Evolutionary conservation across 2,797 vertebrate genomes (phyloP).

Genomic region (Nyctalus aviator): DNA sequence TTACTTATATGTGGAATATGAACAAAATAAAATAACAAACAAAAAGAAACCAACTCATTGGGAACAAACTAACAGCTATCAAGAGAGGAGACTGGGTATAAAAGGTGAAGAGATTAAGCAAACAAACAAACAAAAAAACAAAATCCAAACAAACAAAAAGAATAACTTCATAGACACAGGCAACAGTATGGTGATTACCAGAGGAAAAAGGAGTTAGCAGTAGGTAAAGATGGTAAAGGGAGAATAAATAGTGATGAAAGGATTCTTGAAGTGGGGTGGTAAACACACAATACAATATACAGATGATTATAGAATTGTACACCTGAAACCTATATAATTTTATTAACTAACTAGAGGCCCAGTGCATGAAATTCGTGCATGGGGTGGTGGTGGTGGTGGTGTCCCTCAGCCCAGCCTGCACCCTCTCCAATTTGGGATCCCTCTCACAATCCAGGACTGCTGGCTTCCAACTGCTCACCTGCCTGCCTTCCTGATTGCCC

Average conservation of each 20-base stretch:
- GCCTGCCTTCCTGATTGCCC: no score
- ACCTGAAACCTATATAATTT: background rate
- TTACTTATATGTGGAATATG: background rate
- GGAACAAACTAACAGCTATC: background rate
- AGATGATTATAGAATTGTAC: background rate
- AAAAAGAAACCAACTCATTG: background rate
- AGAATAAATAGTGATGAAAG: no score
- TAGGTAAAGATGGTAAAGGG: background rate
- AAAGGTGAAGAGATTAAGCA: background rate
- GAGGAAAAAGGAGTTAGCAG: background rate
- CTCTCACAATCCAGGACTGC: no score
- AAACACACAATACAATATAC: background rate
- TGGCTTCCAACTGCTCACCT: no score
- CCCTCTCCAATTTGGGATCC: no score
- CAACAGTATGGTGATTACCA: background rate
- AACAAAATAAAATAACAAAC: background rate
- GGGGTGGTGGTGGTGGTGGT: no score
- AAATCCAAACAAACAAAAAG: background rate
- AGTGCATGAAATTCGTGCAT: no score
- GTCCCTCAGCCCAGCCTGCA: no score
- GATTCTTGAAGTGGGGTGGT: background rate
- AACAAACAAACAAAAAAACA: background rate
- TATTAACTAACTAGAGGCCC: background rate
- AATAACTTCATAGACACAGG: background rate
- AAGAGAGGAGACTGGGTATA: background rate